Base-by-base conservation (phyloP, 1,140 invertebrate species). In the Drosophila athabasca region DNA sequence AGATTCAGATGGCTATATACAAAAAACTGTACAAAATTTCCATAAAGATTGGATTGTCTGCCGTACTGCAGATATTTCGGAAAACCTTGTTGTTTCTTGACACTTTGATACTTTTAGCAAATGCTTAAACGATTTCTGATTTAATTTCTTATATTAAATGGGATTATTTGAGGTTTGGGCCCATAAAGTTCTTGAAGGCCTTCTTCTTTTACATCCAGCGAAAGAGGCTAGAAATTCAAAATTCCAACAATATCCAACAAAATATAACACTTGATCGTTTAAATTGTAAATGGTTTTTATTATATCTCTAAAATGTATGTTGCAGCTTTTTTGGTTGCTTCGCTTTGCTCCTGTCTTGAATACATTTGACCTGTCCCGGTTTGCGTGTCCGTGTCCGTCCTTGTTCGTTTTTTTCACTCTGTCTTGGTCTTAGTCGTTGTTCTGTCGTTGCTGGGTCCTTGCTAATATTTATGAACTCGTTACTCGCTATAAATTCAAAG, bases 401-500 rank as follows among this genome's bases (percentile, higher is more conserved):
- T 6, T 51, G 8, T 39, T 58, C n/a, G 24, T 50, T 60, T 26
- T 41, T n/a, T 39, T 17, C 39, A 64, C 6, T 60, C 17, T 49
- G 22, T 62, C 45, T 19, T 49, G 22, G 41, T 43, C 35, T 39
- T 46, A 3, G 9, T 31, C 1, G 7, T 6, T 6, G 6, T 9
- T 9, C 2, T 31, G 31, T 35, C 31, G 3, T 39, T 39, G 35
- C 24, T 5, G 24, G 24, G 35, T 39, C 3, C 35, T 75, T 59
- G 60, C 76, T 83, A 79, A 84, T 76, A 79, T 83, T 79, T 68
- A 76, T 59, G 82, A 80, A 85, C 77, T 85, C 82, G 64, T 85
- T 85, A 85, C 81, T 53, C 49, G 50, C 81, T 85, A 85, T 85
- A 85, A 85, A 85, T 85, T 85, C 81, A 85, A 84, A 85, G 81